Percentiles rank a stretch among this genome's conserved stretches.
Conservation (phyloP, 37 sponge, comb jelly and placozoan genomes). For the Amphimedon queenslandica region DNA sequence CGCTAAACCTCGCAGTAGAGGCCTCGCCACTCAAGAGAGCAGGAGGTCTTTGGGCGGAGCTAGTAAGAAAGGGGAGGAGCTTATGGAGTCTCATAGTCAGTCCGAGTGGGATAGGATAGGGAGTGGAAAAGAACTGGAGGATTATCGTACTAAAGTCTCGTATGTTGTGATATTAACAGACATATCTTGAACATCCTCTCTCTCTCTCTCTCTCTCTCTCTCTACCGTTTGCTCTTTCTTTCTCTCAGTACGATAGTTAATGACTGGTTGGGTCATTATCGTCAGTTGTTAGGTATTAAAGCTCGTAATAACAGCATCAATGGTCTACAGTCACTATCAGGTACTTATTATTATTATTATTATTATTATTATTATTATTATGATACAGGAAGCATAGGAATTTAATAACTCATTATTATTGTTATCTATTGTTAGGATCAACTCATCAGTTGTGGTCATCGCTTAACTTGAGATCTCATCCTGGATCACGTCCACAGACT, state of each 20-base stretch:
- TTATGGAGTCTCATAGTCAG: not conserved
- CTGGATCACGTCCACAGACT: conserved; percentile 1
- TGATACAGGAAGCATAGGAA: not conserved
- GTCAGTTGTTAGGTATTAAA: conserved; percentile 57
- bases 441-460: not conserved
- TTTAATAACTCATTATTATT: no score
- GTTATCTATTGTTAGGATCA: no score
- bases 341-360: no score
- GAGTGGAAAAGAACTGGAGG: conserved; percentile 15
- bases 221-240: no score
- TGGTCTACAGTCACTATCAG: no score
- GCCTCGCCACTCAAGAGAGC: not conserved
- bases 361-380: no score
- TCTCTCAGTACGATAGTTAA: conserved; percentile 21
- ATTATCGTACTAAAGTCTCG: conserved; percentile 24
- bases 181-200: not conserved
- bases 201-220: not conserved
- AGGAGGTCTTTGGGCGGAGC: no score
- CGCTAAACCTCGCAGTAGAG: not conserved
- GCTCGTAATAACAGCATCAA: no score
- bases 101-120: not conserved
- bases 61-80: not conserved
- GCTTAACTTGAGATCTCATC: not conserved
- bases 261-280: conserved; percentile 73
- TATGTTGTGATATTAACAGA: not conserved